Conservation (phyloP, 2,888 invertebrate genomes). For the Cataglyphis albicans region DNA sequence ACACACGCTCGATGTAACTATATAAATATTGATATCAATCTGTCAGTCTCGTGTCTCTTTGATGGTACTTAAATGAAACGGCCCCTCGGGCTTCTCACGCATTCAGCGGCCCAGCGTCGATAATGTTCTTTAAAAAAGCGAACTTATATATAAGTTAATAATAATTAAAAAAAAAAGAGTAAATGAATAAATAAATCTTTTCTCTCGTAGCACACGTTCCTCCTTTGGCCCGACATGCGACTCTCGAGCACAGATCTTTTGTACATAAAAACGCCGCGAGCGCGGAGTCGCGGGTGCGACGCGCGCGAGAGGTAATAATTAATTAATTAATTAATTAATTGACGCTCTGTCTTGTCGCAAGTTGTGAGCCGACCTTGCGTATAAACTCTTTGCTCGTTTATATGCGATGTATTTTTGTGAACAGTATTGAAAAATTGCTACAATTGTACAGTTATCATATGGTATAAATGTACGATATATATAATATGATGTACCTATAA, state of each 20-base stretch:
- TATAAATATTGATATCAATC: slow-evolving; percentile 81
- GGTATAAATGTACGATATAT: slow-evolving; percentile 81
- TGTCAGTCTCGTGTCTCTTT: slow-evolving; percentile 82
- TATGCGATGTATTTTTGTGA: slow-evolving; percentile 85
- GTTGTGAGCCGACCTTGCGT: slow-evolving; percentile 74
- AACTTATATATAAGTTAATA: slow-evolving; percentile 31
- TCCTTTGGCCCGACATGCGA: slow-evolving; percentile 72
- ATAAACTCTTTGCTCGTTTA: slow-evolving; percentile 77
- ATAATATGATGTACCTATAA: slow-evolving; percentile 82
- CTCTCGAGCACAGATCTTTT: slow-evolving; percentile 70
- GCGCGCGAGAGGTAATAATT: slow-evolving; percentile 43
- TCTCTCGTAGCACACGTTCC: slow-evolving; percentile 72
- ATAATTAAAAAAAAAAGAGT: slow-evolving; percentile 30
- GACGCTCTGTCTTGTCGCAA: slow-evolving; percentile 71
- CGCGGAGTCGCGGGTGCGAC: slow-evolving; percentile 37
- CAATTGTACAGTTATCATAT: slow-evolving; percentile 84
- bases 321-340: slow-evolving; percentile 37
- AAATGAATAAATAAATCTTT: slow-evolving; percentile 37
- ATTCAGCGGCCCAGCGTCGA: slow-evolving; percentile 51
- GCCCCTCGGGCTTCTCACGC: slow-evolving; percentile 60
- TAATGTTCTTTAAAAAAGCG: slow-evolving; percentile 43
- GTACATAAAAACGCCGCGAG: slow-evolving; percentile 62
- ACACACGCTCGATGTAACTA: slow-evolving; percentile 79
- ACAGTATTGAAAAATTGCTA: slow-evolving; percentile 84
- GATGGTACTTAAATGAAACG: slow-evolving; percentile 80